Evolutionary conservation across 1,140 invertebrate species (phyloP), one percentile per base, ranked within the genome.

Genomic region (Heliconius congener): DNA sequence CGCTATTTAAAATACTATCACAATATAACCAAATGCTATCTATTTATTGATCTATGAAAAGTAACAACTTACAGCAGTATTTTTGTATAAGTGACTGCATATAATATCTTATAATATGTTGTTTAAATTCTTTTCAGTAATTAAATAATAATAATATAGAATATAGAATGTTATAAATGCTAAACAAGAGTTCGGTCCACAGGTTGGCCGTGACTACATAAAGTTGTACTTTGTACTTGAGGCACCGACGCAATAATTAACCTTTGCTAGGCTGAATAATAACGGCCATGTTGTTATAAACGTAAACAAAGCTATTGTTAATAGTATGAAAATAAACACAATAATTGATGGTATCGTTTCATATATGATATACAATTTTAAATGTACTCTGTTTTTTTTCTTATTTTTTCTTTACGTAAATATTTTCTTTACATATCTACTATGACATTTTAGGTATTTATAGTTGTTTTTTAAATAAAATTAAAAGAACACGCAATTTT

Each of bases 201-300:
- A 66, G 60, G 60, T 30, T 66, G 60, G 27, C 60, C 60, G 27
- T 66, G 60, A 66, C 60, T 27, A 66, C 60, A 30, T 66, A 16
- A 66, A 27, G 60, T 66, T 66, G 60, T 27, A 66, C 60, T 66
- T 66, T 66, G 60, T 66, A 66, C 60, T 66, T 66, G 60, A 66
- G 60, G 23, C 60, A 66, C 60, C 60, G 60, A 66, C 60, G 60
- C 60, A 66, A 66, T 66, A 66, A 66, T 66, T 66, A 66, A 66
- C 60, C 60, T 66, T 30, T 66, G 60, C 60, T 66, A 30, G 23
- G 60, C 60, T 66, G 23, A 66, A 66, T 66, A 66, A 66, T 66
- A 66, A 30, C 60, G 60, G 11, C 9, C 60, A 66, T 13, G 27
- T 66, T 13, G 27, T 66, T 27, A 52, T 52, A 66, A 27, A 66